A percentile compares a stretch with the other conserved stretches of the same genome.
phyloP scores from a whole-genome alignment of 2,888 invertebrate species.

The Mesorhabditis belari region DNA sequence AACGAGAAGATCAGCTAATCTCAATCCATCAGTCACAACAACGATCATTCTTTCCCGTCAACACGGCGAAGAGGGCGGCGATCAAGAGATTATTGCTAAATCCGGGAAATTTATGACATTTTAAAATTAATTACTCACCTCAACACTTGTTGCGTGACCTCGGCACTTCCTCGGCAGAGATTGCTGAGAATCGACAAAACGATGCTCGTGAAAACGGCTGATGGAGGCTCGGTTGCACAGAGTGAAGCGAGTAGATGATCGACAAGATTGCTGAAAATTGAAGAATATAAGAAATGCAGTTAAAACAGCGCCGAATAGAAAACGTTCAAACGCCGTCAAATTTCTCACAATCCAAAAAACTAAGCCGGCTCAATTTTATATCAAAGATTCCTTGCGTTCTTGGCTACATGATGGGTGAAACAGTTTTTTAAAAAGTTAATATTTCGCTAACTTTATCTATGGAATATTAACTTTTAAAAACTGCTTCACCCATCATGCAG shows the following conservation, averaged over 20 bases:
- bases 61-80: constrained; percentile 33
- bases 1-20: constrained; percentile 84
- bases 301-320: no score
- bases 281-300: no score
- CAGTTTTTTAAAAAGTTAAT: no score
- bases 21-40: constrained; percentile 91
- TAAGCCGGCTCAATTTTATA: no score
- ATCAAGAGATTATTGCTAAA: constrained; percentile 18
- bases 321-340: no score
- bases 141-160: constrained; percentile 71
- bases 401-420: no score
- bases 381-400: no score
- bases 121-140: constrained; percentile 15
- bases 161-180: constrained; percentile 85
- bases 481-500: no score
- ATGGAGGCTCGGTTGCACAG: constrained; percentile 9
- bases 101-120: constrained; percentile 30
- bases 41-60: constrained; percentile 49
- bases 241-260: not conserved
- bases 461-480: no score
- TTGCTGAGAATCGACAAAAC: constrained; percentile 92
- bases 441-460: no score
- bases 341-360: no score
- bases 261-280: constrained; percentile 52
- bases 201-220: constrained; percentile 69